Evolutionary conservation across 2,797 vertebrate species (phyloP).

Genomic region (Phataginus tetradactyla): DNA sequence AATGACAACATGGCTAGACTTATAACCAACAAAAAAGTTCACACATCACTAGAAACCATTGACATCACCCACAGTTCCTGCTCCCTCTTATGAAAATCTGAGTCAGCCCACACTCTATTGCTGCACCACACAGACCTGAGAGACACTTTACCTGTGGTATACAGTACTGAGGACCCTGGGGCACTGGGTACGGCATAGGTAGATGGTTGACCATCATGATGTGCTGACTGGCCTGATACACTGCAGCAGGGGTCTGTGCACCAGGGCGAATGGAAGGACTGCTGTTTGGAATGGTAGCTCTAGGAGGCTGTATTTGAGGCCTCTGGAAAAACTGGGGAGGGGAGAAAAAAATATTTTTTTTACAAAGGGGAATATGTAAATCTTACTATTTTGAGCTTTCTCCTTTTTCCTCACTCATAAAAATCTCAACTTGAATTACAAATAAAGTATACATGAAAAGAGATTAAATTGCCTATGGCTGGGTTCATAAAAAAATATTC

Average conservation of each 20-base stretch:
- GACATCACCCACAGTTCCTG: not conserved
- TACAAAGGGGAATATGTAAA: not conserved
- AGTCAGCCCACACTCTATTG: not conserved
- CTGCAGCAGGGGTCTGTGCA: slow-evolving; percentile 93
- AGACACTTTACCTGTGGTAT: slow-evolving; percentile 93
- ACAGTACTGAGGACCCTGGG: slow-evolving; percentile 97
- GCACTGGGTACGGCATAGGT: slow-evolving; percentile 96
- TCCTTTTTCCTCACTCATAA: slow-evolving; percentile 10
- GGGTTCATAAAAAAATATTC: not conserved
- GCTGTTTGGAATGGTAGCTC: slow-evolving; percentile 94
- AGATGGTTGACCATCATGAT: slow-evolving; percentile 99
- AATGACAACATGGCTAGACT: not conserved
- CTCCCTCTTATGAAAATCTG: not conserved
- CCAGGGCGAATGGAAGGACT: slow-evolving; percentile 94
- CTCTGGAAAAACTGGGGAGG: slow-evolving; percentile 95
- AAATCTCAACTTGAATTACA: slow-evolving; percentile 49
- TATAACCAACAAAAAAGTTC: not conserved
- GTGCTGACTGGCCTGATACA: slow-evolving; percentile 96
- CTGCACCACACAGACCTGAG: accelerated
- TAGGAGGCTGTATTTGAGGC: slow-evolving; percentile 95
- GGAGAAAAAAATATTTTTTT: slow-evolving; percentile 32
- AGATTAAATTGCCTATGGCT: not conserved
- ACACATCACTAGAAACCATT: not conserved
- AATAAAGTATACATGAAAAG: slow-evolving; percentile 30
- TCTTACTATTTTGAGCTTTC: not conserved